These are phyloP conservation scores for Champsocephalus gunnari DNA, from an alignment of 2,797 vertebrate species.

Conservation along the genomic window DNA sequence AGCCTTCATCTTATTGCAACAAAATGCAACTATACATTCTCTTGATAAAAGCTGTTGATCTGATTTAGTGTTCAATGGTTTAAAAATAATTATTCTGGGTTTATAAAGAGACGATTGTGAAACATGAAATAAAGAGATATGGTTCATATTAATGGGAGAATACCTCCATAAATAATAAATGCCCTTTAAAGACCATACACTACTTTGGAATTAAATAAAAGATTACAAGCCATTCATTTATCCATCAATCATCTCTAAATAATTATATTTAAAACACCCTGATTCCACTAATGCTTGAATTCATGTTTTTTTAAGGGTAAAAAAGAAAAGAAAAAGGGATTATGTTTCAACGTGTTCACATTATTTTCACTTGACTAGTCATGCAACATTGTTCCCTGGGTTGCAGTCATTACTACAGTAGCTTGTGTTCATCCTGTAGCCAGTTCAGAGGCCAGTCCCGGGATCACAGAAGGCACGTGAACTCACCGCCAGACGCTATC, in stretches of 20 bases:
- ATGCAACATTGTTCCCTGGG: slow-evolving; percentile 1
- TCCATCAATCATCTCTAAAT: not conserved
- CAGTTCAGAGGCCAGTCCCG: slow-evolving; percentile 18
- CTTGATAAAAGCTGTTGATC: not conserved
- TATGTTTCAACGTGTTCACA: not conserved
- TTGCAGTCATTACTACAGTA: slow-evolving; percentile 19
- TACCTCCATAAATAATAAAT: not conserved
- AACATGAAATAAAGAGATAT: not conserved
- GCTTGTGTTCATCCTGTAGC: slow-evolving; percentile 15
- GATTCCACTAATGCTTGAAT: not conserved
- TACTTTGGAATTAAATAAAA: not conserved
- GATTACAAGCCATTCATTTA: not conserved
- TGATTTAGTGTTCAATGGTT: not conserved
- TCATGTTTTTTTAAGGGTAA: not conserved
- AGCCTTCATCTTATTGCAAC: not conserved
- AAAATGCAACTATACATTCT: not conserved
- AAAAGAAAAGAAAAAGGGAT: not conserved
- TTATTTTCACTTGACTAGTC: not conserved
- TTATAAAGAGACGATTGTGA: not conserved
- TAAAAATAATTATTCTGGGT: not conserved
- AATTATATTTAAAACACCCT: not conserved
- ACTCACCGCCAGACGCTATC: slow-evolving; percentile 45
- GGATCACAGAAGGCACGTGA: slow-evolving; percentile 30
- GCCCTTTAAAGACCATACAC: not conserved
- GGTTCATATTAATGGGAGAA: not conserved